A percentile compares a stretch with the other conserved stretches of the same genome.
These are phyloP conservation scores for Garrulus glandarius DNA, from an alignment of 2,797 vertebrate genomes.

Conservation along the genomic window DNA sequence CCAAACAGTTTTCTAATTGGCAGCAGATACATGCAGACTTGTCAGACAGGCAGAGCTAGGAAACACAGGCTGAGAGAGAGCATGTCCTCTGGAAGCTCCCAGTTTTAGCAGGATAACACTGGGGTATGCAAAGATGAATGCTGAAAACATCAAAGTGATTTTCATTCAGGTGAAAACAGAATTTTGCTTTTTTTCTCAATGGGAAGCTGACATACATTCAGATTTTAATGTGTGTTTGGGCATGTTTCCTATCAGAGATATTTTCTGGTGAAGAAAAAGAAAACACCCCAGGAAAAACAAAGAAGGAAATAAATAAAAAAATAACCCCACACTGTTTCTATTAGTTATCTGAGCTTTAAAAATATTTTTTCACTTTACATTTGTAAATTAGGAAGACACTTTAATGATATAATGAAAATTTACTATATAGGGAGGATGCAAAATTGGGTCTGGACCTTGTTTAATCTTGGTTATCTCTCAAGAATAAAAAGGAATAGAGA, in stretches of 20 bases:
- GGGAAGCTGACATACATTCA: background rate
- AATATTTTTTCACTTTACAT: background rate
- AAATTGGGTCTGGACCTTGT: background rate
- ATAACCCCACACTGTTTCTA: accelerated
- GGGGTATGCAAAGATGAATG: background rate
- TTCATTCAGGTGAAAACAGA: background rate
- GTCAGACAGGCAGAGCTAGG: background rate
- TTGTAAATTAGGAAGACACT: background rate
- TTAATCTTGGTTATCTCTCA: background rate
- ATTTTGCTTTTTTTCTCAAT: background rate
- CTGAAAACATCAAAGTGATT: background rate
- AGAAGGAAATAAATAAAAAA: background rate
- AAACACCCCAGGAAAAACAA: background rate
- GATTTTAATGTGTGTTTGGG: background rate
- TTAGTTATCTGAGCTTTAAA: background rate
- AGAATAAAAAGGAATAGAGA: background rate
- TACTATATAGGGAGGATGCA: background rate
- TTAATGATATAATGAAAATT: background rate
- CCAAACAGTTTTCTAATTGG: background rate
- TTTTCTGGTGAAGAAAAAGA: background rate
- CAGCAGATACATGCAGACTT: background rate
- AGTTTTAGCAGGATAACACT: background rate
- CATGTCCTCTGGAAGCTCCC: background rate
- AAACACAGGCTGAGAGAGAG: background rate
- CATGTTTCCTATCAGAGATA: background rate